Percentiles rank a stretch among this genome's conserved stretches.
Conservation (phyloP, 2,113 vertebrate genomes). For the Dendrocopos noguchii region DNA sequence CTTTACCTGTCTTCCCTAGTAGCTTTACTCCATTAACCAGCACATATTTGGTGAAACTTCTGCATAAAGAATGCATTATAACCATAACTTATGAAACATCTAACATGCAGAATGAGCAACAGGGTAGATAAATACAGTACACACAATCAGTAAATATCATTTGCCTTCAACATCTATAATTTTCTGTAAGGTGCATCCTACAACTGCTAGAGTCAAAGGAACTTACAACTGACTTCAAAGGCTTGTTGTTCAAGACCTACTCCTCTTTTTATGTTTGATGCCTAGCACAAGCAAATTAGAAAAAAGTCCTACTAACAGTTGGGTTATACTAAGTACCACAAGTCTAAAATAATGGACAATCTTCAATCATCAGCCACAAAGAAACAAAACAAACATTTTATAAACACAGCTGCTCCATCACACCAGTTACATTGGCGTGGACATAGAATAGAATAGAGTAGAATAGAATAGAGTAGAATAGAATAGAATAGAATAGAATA, state of each 20-base stretch:
- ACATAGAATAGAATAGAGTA: too few species aligned
- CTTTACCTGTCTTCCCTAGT: neutral
- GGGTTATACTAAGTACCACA: neutral
- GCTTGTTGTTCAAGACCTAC: neutral
- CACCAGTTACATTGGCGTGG: accelerated
- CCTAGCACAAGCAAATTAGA: neutral
- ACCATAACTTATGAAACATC: neutral
- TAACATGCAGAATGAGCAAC: neutral
- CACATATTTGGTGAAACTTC: neutral
- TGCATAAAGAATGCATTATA: neutral
- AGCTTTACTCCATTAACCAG: neutral
- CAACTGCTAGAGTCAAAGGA: neutral
- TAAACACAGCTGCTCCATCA: neutral
- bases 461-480: too few species aligned
- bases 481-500: too few species aligned
- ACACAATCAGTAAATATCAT: neutral
- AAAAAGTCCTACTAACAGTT: neutral
- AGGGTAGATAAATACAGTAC: neutral
- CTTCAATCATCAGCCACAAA: neutral
- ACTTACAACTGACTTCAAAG: neutral
- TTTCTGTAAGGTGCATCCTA: neutral
- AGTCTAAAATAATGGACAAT: neutral
- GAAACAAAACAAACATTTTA: neutral
- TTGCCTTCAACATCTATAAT: neutral
- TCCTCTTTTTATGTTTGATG: neutral